These are phyloP conservation scores for Neotoxoptera formosana DNA, from an alignment of 1,140 invertebrate genomes.

Conservation along the genomic window DNA sequence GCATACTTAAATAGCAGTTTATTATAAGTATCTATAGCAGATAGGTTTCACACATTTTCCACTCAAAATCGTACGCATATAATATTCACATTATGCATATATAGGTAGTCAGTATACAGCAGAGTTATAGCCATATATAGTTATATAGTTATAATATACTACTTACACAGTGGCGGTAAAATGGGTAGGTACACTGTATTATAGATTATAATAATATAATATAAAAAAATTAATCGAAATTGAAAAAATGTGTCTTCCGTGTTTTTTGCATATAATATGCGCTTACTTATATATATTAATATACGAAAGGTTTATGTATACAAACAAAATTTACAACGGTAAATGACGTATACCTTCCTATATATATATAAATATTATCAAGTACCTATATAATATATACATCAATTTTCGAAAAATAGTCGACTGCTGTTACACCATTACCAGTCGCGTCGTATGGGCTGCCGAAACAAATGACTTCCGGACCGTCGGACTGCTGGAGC, in stretches of 20 bases:
- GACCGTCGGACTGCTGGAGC: background rate
- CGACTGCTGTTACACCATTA: background rate
- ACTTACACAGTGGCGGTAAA: background rate
- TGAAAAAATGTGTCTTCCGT: too few relatives aligned
- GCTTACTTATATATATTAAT: too few relatives aligned
- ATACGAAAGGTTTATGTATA: too few relatives aligned
- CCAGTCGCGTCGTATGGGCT: background rate
- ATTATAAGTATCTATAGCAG: too few relatives aligned
- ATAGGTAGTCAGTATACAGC: background rate
- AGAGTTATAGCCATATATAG: too few relatives aligned
- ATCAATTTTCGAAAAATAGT: background rate
- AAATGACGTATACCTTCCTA: too few relatives aligned
- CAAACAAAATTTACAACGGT: too few relatives aligned
- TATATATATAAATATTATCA: background rate
- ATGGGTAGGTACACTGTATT: background rate
- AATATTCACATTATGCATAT: background rate
- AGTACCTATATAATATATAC: background rate
- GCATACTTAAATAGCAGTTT: too few relatives aligned
- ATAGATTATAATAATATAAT: background rate
- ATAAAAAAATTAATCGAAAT: background rate
- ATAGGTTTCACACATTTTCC: background rate
- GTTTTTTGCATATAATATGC: background rate
- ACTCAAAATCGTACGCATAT: background rate
- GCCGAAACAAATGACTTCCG: constrained; percentile 13
- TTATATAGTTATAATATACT: too few relatives aligned